Conservation (phyloP, 2,888 invertebrate genomes). For the Machimus rusticus region DNA sequence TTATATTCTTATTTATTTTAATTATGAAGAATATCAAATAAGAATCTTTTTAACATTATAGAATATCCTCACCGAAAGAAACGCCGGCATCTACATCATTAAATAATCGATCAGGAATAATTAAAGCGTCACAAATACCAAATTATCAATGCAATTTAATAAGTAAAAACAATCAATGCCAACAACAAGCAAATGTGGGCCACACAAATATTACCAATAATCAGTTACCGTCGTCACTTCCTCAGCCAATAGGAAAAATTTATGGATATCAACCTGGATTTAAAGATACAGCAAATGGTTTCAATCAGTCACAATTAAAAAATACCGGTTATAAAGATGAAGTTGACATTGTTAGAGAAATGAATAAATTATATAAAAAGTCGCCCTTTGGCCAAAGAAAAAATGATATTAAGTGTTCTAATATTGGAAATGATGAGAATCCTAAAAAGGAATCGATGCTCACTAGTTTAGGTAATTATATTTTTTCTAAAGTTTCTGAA, state of each 20-base stretch:
- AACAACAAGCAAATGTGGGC: constrained; percentile 37
- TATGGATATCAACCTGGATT: constrained; percentile 43
- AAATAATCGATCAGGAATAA: constrained; percentile 46
- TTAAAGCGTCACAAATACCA: constrained; percentile 60
- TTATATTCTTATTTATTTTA: not conserved
- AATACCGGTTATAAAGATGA: constrained; percentile 49
- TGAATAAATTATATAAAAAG: constrained; percentile 59
- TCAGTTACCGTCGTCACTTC: constrained; percentile 44
- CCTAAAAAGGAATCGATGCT: constrained; percentile 61
- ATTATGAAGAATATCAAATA: not conserved
- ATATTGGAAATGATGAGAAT: constrained; percentile 53
- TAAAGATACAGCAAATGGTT: constrained; percentile 46
- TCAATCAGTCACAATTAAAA: constrained; percentile 38
- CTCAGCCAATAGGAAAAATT: constrained; percentile 45
- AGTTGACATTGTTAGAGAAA: constrained; percentile 53
- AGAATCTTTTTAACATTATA: constrained; percentile 41
- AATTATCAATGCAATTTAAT: constrained; percentile 55
- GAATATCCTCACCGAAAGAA: constrained; percentile 49
- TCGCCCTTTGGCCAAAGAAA: constrained; percentile 62
- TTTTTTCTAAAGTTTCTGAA: not conserved
- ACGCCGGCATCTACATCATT: constrained; percentile 30
- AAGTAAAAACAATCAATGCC: constrained; percentile 42
- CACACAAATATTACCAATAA: constrained; percentile 33
- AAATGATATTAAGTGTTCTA: constrained; percentile 50
- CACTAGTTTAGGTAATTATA: constrained; percentile 57